Percentiles rank a stretch among this genome's conserved stretches.
phyloP scores from a whole-genome alignment of 2,888 invertebrate species.

The Cosmia pyralina region DNA sequence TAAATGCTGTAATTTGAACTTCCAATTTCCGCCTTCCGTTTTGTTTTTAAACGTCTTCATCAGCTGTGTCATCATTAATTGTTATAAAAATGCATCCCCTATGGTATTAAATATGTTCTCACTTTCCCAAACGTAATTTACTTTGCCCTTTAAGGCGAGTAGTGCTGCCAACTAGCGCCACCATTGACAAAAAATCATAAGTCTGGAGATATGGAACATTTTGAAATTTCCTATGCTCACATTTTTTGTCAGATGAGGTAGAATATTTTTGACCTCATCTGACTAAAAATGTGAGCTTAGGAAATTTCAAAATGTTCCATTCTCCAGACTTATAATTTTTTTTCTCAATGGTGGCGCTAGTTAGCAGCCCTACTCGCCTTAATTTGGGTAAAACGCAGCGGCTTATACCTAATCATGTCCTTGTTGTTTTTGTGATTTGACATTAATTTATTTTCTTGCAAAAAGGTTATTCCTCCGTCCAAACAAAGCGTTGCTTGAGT shows the following conservation, averaged over 20 bases:
- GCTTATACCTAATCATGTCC: slow-evolving; percentile 51
- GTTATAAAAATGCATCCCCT: background rate
- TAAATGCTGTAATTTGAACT: slow-evolving; percentile 12
- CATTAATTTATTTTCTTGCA: slow-evolving; percentile 83
- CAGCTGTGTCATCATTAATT: background rate
- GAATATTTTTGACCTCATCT: too few species aligned
- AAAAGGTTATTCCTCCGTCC: slow-evolving; percentile 81
- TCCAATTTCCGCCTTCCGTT: slow-evolving; percentile 8
- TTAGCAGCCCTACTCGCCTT: background rate
- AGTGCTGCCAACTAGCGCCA: too few species aligned
- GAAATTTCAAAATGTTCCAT: too few species aligned
- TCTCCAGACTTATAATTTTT: too few species aligned
- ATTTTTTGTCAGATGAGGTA: too few species aligned
- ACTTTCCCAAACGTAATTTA: slow-evolving; percentile 10
- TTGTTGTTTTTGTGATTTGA: slow-evolving; percentile 74
- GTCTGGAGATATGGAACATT: too few species aligned
- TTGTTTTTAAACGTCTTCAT: background rate
- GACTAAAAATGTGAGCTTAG: too few species aligned
- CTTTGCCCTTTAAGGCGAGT: slow-evolving; percentile 5
- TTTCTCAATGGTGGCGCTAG: too few species aligned
- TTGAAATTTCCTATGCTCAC: too few species aligned
- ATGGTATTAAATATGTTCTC: background rate
- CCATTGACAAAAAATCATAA: too few species aligned
- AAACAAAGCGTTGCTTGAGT: slow-evolving; percentile 87
- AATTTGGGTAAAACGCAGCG: slow-evolving; percentile 50